Percentiles rank a stretch among this genome's conserved stretches.
Conservation (phyloP, 2,888 invertebrate genomes). For the Hecatera dysodea region DNA sequence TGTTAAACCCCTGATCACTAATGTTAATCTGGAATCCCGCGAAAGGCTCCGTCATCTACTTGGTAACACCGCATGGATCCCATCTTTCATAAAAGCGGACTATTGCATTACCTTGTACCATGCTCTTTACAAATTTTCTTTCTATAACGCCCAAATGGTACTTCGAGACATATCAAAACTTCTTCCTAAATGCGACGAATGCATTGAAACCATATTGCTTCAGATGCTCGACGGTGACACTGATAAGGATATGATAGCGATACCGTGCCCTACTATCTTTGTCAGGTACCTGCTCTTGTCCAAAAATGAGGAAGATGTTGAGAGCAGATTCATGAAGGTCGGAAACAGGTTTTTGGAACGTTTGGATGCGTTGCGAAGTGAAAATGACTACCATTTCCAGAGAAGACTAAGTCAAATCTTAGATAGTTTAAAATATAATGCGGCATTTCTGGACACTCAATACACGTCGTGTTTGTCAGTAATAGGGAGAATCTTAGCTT, state of each 20-base stretch:
- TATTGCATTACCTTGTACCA: constrained; percentile 72
- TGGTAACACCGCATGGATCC: constrained; percentile 62
- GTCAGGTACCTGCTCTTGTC: constrained; percentile 75
- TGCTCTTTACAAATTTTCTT: constrained; percentile 58
- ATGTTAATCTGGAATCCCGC: constrained; percentile 59
- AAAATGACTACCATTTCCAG: not conserved
- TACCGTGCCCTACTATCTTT: constrained; percentile 69
- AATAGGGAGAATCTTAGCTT: constrained; percentile 69
- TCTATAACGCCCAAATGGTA: constrained; percentile 53
- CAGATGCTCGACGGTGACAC: constrained; percentile 50
- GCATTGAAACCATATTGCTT: constrained; percentile 64
- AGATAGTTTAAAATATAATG: constrained; percentile 70
- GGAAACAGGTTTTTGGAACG: constrained; percentile 70
- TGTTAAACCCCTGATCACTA: constrained; percentile 69
- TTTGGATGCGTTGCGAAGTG: constrained; percentile 47
- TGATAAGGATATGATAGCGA: constrained; percentile 30
- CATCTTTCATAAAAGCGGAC: constrained; percentile 69
- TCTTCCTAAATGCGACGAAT: constrained; percentile 64
- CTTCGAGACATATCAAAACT: constrained; percentile 67
- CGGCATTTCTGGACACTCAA: constrained; percentile 71
- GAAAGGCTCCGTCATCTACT: constrained; percentile 46
- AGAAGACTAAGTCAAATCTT: constrained; percentile 49
- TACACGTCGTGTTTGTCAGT: constrained; percentile 73
- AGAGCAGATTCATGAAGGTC: constrained; percentile 65
- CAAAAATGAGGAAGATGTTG: constrained; percentile 67